A percentile compares a stretch with the other conserved stretches of the same genome.
Conservation (phyloP, 2,888 invertebrate species). For the Caenorhabditis virilis region DNA sequence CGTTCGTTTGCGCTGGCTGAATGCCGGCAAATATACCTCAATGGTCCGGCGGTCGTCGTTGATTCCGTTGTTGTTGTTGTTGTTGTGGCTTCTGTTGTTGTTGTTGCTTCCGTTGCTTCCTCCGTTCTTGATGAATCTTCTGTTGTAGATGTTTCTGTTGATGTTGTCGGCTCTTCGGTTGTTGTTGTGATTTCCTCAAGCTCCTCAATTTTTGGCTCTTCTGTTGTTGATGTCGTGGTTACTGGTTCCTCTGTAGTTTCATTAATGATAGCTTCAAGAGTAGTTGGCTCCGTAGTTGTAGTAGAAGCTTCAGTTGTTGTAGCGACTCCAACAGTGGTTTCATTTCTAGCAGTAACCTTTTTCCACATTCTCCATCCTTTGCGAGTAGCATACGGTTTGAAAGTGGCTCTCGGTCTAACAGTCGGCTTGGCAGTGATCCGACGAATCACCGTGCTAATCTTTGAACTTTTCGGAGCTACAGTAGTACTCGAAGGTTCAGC, state of each 20-base stretch:
- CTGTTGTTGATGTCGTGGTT: constrained; percentile 8
- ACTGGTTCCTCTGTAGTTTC: constrained; percentile 9
- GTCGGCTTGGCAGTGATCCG: constrained; percentile 4
- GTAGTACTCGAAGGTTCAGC: constrained; percentile 9
- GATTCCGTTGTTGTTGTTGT: constrained; percentile 8
- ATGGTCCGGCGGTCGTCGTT: constrained; percentile 16
- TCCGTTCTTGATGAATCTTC: constrained; percentile 3
- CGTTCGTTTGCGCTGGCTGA: constrained; percentile 41
- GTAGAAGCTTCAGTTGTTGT: constrained; percentile 15
- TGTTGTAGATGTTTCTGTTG: neutral
- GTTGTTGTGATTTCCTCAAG: constrained; percentile 6
- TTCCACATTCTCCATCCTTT: constrained; percentile 43
- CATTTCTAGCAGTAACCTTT: constrained; percentile 38
- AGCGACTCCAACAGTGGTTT: constrained; percentile 9
- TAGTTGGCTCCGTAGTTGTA: constrained; percentile 15
- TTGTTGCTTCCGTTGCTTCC: neutral
- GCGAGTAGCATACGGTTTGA: constrained; percentile 27
- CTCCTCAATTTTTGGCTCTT: constrained; percentile 10
- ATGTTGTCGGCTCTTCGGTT: constrained; percentile 11
- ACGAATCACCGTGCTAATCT: neutral
- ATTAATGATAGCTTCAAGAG: constrained; percentile 4
- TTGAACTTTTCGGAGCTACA: neutral
- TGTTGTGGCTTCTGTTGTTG: neutral
- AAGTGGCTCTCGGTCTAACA: constrained; percentile 13
- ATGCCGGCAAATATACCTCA: constrained; percentile 52